Evolutionary conservation across 2,888 invertebrate species (phyloP), one percentile per base, ranked within the genome.

Genomic region (Pristionchus exspectatus): DNA sequence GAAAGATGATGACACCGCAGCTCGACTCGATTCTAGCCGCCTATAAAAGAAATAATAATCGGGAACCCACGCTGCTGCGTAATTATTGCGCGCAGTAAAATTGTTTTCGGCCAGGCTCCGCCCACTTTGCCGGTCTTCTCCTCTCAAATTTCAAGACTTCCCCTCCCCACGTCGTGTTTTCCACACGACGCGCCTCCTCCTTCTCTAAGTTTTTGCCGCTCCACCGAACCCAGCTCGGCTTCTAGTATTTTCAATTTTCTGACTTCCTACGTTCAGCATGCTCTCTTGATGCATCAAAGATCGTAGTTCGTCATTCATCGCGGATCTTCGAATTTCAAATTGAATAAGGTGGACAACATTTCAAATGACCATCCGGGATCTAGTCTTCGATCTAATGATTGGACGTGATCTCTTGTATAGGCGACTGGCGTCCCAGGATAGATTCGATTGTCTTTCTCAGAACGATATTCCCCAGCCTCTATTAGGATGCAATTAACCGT

Each of bases 111-210:
- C 63, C 63, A 63, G 5, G 63, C 63, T 24, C 63, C 63, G 63
- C 63, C 63, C 63, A 2, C 63, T 7, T 63, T 63, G 10, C 24
- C 38, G 38, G 38, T 38, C 38, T 38, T 38, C 38, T 38, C 38
- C 38, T n/a, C 63, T 63, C 63, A 63, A 63, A 63, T 63, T 63
- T 63, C 63, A 63, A 63, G 63, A n/a, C 63, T 63, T 63, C 24
- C 24, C 7, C 24, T 24, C 59, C 63, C 24, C 24, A 21, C 24
- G 24, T 63, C 63, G 63, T 63, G 63, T 63, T 56, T 56, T 56
- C 56, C 18, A 56, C 56, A 21, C 56, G 9, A 3, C 4, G 56
- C 56, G 56, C 56, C 56, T 56, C 54, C 59, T 59, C 63, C 63
- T 50, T 50, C 44, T 9, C 9, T 63, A 63, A 63, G 63, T 63